Conservation (phyloP, 2,797 vertebrate species). For the Telmatherina bonti region DNA sequence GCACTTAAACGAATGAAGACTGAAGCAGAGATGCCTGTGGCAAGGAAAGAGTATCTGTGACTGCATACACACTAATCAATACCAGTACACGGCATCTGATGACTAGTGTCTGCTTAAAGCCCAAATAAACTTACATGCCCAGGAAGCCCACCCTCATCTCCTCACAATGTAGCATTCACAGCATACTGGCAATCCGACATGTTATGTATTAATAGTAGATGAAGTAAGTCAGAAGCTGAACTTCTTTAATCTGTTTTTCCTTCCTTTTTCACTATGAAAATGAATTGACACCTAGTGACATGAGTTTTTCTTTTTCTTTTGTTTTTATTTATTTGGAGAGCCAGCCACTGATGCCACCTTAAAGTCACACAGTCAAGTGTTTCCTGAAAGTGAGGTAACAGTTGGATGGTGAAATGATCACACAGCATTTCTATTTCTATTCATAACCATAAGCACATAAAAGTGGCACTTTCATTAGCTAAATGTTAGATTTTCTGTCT, state of each 20-base stretch:
- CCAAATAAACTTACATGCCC: slow-evolving; percentile 58
- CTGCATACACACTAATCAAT: slow-evolving; percentile 72
- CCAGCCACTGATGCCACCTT: neutral
- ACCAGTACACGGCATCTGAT: slow-evolving; percentile 64
- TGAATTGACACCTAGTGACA: slow-evolving; percentile 32
- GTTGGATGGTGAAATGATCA: neutral
- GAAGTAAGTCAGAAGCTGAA: slow-evolving; percentile 57
- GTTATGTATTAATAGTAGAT: slow-evolving; percentile 68
- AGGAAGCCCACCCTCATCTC: slow-evolving; percentile 64
- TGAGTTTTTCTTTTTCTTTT: slow-evolving; percentile 16
- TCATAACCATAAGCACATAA: neutral
- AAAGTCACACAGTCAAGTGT: neutral
- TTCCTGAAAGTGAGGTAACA: slow-evolving; percentile 3
- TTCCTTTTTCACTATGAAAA: slow-evolving; percentile 46
- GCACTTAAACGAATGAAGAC: slow-evolving; percentile 76
- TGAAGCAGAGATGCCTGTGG: slow-evolving; percentile 72
- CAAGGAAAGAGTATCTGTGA: slow-evolving; percentile 62
- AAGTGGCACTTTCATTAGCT: neutral
- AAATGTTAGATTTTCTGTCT: neutral
- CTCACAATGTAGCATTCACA: slow-evolving; percentile 63
- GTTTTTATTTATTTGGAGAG: too few species aligned
- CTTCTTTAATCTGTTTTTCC: slow-evolving; percentile 59
- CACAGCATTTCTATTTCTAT: slow-evolving; percentile 6
- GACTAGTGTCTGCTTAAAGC: slow-evolving; percentile 52
- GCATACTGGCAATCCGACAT: slow-evolving; percentile 62